Base-by-base conservation (phyloP, 2,888 invertebrate genomes). In the Himalopsyche anomala region DNA sequence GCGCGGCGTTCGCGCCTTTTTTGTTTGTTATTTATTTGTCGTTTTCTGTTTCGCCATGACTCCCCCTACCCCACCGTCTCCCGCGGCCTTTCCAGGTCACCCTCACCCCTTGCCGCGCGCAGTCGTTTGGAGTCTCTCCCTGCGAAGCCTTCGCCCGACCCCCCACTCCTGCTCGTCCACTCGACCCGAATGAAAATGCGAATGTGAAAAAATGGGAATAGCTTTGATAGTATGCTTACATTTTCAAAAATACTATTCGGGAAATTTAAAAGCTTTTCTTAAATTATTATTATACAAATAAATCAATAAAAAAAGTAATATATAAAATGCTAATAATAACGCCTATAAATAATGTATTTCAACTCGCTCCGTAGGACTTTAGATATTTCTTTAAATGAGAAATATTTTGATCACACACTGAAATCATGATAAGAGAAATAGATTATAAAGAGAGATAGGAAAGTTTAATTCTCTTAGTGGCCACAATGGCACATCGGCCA, bases 11-110 rank as follows among this genome's bases (percentile, higher is more conserved):
- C 88, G 86, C 88, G 88, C 88, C 88, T 88, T 87, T 74, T 88
- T 88, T 88, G 88, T 88, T 88, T 88, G 88, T 87, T 88, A 88
- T 88, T 88, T 88, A 88, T 88, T 88, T 88, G 88, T 88, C 88
- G 88, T 88, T 88, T 88, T 88, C 88, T 88, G 87, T 88, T 88
- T 87, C 88, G 82, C 87, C 86, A 81, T 86, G 82, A 82, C 79
- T 82, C 82, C 84, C 19, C 28, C 82, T 55, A 62, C 45, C 51
- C 17, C 42, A n/a, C 81, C 55, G 82, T 82, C 11, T 15, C 82
- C 54, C 87, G 28, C 83, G 42, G 82, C 82, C 62, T 36, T 62
- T 54, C 83, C 56, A 45, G 42, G 55, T 54, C 87, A 80, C 40
- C 62, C 74, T 36, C 42, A 28, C 55, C 82, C 62, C 80, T 40